Base-by-base conservation (phyloP, 2,113 vertebrate genomes). In the Dendrocopos noguchii region DNA sequence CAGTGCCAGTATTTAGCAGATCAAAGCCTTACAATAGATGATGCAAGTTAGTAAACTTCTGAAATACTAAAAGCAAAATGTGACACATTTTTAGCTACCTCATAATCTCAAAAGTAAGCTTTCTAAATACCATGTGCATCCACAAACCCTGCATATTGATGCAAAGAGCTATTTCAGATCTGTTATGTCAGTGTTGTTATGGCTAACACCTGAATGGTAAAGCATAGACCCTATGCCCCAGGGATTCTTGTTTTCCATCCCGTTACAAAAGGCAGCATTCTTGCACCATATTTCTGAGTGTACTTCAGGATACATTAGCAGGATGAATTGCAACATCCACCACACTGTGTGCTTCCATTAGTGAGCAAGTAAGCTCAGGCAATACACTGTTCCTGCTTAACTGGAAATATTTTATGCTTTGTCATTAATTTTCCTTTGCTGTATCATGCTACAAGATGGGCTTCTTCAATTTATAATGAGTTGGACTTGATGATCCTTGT, bases 1-100 rank as follows among this genome's bases (percentile, higher is more conserved):
- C 89, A 93, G 87, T 85, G 89, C 84, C 92, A 92, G 79, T 61
- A 91, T 84, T 93, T 94, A 87, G 25, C 85, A 92, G 81, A 96
- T 95, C 93, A 96, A 96, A 94, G 88, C 56, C 42, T 82, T 82
- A 87, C 60, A 91, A 91, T n/a, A 89, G 68, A 92, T 80, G 65
- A 92, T 87, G 84, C 0, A 1, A 77, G 87, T 92, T 92, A 79
- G 72, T 83, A 93, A 93, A 94, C 64, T 93, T 91, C 84, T 83
- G 47, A 90, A 92, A 89, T 83, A 89, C 68, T 94, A 91, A 96
- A 88, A 87, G 71, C 87, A 29, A 93, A 94, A 76, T 22, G 47
- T 64, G 78, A 71, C 87, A 76, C 50, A 79, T 73, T 92, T 64
- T 91, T 55, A 84, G 60, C 1, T 0, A 80, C 71, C 63, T 87